Base-by-base conservation (phyloP, 2,113 vertebrate species). In the Scalopus aquaticus region DNA sequence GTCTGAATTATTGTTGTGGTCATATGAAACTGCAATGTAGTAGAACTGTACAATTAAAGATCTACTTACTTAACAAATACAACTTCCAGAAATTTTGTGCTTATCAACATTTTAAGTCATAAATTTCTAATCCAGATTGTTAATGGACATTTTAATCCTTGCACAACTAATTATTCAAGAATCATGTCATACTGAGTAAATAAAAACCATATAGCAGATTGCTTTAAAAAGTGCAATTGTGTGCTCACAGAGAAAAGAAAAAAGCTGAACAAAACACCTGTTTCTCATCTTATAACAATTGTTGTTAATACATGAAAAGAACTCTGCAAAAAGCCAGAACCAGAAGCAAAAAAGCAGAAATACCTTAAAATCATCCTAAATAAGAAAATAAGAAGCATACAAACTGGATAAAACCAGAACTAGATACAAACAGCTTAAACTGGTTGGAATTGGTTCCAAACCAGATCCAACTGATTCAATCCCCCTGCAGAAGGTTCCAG, bases 41-140 rank as follows among this genome's bases (percentile, higher is more conserved):
- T 51, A 88, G 12, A 88, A 89, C 12, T 80, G 10, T 24, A 86
- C 24, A 91, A 60, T 93, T 88, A 22, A 72, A 74, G 80, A 60
- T 62, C 30, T 73, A 83, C 4, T 51, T 79, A 76, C 76, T 92
- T 13, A 81, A 30, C 9, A 92, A 11, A 32, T 1, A 56, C 72
- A 65, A 72, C 9, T 94, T 86, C n/a, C 24, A 81, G 62, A 70
- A 49, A 10, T 65, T 70, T 58, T 82, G 42, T 85, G 42, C 9
- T 82, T 88, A 60, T 56, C 51, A 90, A 78, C 51, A 87, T 72
- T 65, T 49, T 26, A 58, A 54, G 3, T n/a, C 49, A 58, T 60
- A 44, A 42, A 54, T 78, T 88, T 82, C 16, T 92, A 64, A 37
- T 54, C 9, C 49, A 93, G 28, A 93, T 80, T 86, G 6, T 70